Base-by-base conservation (phyloP, 2,888 invertebrate species). In the Ypsolopha sequella region DNA sequence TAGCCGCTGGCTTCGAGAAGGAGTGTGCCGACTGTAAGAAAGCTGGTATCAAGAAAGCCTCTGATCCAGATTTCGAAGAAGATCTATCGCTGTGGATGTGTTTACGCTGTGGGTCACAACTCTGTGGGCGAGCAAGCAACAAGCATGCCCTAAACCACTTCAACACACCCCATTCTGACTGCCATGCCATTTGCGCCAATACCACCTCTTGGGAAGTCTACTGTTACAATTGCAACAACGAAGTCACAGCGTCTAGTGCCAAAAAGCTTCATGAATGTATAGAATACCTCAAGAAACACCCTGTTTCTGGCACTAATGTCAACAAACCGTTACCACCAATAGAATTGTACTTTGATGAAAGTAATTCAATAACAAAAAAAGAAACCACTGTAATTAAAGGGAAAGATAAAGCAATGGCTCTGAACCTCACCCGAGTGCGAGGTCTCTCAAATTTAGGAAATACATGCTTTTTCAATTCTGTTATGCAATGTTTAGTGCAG, bases 381-480 rank as follows among this genome's bases (percentile, higher is more conserved):
- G 81, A 82, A 44, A 54, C 60, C 59, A 41, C 43, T 24, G 14
- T 34, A 7, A 24, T 34, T 13, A 84, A 81, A 66, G 68, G 64
- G 1, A 85, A 80, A 62, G 80, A 84, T 33, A 84, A 79, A 59
- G 64, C 70, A 0, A 64, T 70, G 49, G 61, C 63, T n/a, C 61
- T 68, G 53, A 72, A 63, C 56, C 60, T 89, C 54, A 89, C 89
- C 0, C 79, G 91, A 41, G 91, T 92, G 0, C 82, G 95, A 81
- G 98, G 98, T 0, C 84, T 98, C 43, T 89, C 89, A 50, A 98
- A 98, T 84, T 86, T 98, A 68, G 98, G 98, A 48, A 98, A 98
- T 73, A 98, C 98, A 0, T 98, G 98, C 73, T 98, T 97, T 80
- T 97, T 98, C 74, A 98, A 98, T 87, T 95, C 98, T 34, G 97